Base-by-base conservation (phyloP, 2,797 vertebrate species). In the Amblyraja radiata region DNA sequence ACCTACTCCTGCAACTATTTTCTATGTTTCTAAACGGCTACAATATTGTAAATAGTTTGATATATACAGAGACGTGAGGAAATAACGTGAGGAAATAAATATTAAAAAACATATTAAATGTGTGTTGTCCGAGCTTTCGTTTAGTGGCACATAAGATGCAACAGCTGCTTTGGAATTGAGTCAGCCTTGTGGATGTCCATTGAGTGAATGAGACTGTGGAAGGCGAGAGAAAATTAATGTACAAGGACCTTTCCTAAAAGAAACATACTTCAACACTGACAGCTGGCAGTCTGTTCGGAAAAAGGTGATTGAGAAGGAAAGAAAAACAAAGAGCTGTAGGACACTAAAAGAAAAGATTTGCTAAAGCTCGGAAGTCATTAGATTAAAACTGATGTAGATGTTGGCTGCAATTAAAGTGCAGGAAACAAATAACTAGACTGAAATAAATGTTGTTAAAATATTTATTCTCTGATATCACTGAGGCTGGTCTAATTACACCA, bases 131-230 rank as follows among this genome's bases (percentile, higher is more conserved):
- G 32, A 68, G 65, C 32, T 36, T 65, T 21, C 84, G 81, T 83
- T 58, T 83, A n/a, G 13, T 68, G 36, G 7, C n/a, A 68, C 16
- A 68, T 32, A 68, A 88, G 63, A 23, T 36, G 63, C 84, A 88
- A 68, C 84, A 88, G 63, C 84, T 68, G 83, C 28, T 14, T 63
- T n/a, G 23, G 83, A 86, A 65, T 86, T 65, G 83, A 86, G 61
- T 65, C 83, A 86, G 58, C n/a, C 81, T 63, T 86, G 84, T 63
- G 84, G 63, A 68, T 65, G 68, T 88, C 84, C 32, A 88, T 88
- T 88, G 78, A 79, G 32, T 79, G 84, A 88, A 88, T 88, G n/a
- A 88, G 63, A 36, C 63, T 7, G 8, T 11, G 21, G 84, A 68
- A 68, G 84, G 61, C n/a, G 28, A 28, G 84, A 65, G 84, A 68